Evolutionary conservation across 2,797 vertebrate genomes (phyloP), one percentile per base, ranked within the genome.

Genomic region (Acropternis orthonyx): DNA sequence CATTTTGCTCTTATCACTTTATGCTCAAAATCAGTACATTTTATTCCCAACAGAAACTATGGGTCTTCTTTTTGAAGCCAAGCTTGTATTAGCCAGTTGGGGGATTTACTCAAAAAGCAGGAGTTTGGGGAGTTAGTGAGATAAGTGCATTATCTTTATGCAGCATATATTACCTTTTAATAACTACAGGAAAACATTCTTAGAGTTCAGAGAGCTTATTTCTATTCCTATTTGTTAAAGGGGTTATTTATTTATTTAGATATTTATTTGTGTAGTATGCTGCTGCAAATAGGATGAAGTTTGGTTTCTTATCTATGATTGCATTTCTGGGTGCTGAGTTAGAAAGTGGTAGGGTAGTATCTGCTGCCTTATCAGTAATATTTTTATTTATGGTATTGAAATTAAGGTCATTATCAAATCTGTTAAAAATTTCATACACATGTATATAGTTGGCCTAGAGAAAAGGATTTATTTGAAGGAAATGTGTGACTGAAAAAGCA

Each of bases 11-110:
- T 89, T 75, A 81, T 75, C 32, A 87, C 27, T 36, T 67, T 87
- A 37, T 79, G 59, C 27, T 87, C 16, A 80, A 85, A 96, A 94
- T 77, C 46, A 89, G 43, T 73, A 24, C n/a, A 77, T 91, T 93
- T 89, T 88, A 76, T 91, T 86, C 36, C 17, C 37, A 51, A 15
- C 1, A 90, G 88, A 89, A 75, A 21, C 44, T 67, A 12, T 12
- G 48, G 66, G 20, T 65, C 20, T 73, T 30, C 23, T 72, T 6
- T 85, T 72, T 88, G 55, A 96, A 96, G 62, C 26, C 36, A 91
- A 92, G 34, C 18, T 90, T 80, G 46, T 34, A 43, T 41, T 16
- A 81, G 48, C 24, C 43, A 55, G 36, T n/a, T 83, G 41, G 28
- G 32, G 51, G 28, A 49, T 59, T 93, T 93, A 49, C 12, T 93